Conservation (phyloP, 2,888 invertebrate species). For the Antitype chi region DNA sequence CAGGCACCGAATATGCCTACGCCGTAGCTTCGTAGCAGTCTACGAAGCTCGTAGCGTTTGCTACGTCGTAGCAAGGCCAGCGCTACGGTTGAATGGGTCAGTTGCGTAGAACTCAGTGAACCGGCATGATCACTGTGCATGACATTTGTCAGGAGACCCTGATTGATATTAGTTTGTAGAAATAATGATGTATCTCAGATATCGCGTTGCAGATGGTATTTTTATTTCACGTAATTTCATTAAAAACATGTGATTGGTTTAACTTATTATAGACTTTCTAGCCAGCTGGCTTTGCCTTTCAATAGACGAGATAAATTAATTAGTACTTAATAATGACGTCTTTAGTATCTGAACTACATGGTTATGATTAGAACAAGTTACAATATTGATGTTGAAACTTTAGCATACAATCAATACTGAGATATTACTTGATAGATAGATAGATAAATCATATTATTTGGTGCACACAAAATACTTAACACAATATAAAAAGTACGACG, state of each 20-base stretch:
- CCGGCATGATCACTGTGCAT: conserved; percentile 28
- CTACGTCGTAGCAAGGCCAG: conserved; percentile 70
- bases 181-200: neutral
- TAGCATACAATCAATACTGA: neutral
- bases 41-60: conserved; percentile 71
- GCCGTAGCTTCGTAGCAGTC: conserved; percentile 67
- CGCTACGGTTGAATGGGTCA: conserved; percentile 53
- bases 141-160: conserved; percentile 43
- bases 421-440: neutral
- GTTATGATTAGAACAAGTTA: too few species aligned
- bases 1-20: conserved; percentile 46
- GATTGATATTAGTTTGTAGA: conserved; percentile 44
- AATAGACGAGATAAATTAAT: too few species aligned
- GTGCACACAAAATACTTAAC: too few species aligned
- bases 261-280: too few species aligned
- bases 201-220: neutral
- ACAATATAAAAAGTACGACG: too few species aligned
- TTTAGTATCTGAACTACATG: too few species aligned
- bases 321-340: too few species aligned
- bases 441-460: too few species aligned
- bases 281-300: too few species aligned
- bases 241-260: too few species aligned
- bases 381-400: too few species aligned
- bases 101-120: conserved; percentile 53
- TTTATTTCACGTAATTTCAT: too few species aligned